phyloP scores from a whole-genome alignment of 2,113 vertebrate species.

The Vicugna pacos region DNA sequence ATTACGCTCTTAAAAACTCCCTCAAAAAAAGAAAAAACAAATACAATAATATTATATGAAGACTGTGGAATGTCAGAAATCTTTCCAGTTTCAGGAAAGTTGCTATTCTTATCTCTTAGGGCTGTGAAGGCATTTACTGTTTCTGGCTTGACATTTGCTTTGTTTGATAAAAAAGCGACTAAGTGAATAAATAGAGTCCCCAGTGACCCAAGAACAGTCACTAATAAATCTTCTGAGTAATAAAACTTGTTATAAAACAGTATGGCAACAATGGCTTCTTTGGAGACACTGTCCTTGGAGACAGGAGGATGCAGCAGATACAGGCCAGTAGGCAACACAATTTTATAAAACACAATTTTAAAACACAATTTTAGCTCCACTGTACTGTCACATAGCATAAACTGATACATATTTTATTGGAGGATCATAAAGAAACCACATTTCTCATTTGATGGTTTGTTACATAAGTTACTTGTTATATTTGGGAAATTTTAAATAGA shows the following conservation, averaged over 20 bases:
- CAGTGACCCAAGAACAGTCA: background rate
- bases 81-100: background rate
- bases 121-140: background rate
- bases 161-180: conserved; percentile 46
- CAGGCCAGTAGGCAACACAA: background rate
- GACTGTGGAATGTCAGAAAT: background rate
- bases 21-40: background rate
- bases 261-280: background rate
- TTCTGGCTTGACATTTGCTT: background rate
- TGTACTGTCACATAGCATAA: background rate
- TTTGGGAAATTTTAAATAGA: background rate
- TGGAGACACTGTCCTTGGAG: conserved; percentile 31
- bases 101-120: background rate
- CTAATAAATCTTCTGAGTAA: conserved; percentile 64
- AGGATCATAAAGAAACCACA: background rate
- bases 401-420: background rate
- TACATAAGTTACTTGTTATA: background rate
- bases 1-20: background rate
- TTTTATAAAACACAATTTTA: background rate
- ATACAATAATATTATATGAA: background rate
- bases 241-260: background rate
- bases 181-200: conserved; percentile 42
- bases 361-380: background rate
- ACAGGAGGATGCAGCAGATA: background rate
- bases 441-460: background rate